Conservation (phyloP, 1,140 invertebrate species). For the Drosophila cardini region DNA sequence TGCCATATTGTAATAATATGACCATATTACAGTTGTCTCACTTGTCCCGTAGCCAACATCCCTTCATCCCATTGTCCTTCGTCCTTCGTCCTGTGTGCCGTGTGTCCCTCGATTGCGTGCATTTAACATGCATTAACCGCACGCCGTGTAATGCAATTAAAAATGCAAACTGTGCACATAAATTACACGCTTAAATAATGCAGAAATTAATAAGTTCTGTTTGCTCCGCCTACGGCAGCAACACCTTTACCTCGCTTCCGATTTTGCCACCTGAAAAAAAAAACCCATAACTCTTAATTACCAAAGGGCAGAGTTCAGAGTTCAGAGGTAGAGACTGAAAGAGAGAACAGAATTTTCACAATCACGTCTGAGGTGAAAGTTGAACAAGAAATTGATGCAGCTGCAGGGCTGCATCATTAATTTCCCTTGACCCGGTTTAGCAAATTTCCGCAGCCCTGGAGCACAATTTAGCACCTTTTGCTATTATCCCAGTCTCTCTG, state of each 20-base stretch:
- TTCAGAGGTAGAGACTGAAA: too few relatives aligned
- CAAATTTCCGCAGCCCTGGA: conserved; percentile 17
- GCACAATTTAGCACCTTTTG: conserved; percentile 44
- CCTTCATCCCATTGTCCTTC: not conserved
- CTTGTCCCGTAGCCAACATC: not conserved
- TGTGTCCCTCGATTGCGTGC: conserved; percentile 49
- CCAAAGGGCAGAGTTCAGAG: conserved; percentile 50
- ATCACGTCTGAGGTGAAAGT: conserved; percentile 40
- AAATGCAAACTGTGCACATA: conserved; percentile 79
- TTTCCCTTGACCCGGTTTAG: conserved; percentile 54
- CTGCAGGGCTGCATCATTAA: conserved; percentile 53
- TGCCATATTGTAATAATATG: conserved; percentile 57
- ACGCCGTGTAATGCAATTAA: conserved; percentile 78
- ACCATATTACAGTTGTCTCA: conserved; percentile 54
- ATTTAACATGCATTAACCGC: conserved; percentile 82
- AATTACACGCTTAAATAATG: conserved; percentile 81
- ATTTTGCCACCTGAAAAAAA: conserved; percentile 5
- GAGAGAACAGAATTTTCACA: conserved; percentile 15
- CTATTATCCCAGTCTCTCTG: conserved; percentile 2
- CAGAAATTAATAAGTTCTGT: conserved; percentile 81
- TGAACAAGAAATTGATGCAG: conserved; percentile 23
- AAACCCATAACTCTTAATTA: conserved; percentile 75
- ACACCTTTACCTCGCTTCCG: not conserved
- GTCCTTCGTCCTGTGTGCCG: conserved; percentile 10
- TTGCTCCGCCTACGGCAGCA: conserved; percentile 26